Percentiles rank a stretch among this genome's conserved stretches.
Evolutionary conservation across 2,113 vertebrate species (phyloP).

Genomic region (Pangasianodon hypophthalmus): DNA sequence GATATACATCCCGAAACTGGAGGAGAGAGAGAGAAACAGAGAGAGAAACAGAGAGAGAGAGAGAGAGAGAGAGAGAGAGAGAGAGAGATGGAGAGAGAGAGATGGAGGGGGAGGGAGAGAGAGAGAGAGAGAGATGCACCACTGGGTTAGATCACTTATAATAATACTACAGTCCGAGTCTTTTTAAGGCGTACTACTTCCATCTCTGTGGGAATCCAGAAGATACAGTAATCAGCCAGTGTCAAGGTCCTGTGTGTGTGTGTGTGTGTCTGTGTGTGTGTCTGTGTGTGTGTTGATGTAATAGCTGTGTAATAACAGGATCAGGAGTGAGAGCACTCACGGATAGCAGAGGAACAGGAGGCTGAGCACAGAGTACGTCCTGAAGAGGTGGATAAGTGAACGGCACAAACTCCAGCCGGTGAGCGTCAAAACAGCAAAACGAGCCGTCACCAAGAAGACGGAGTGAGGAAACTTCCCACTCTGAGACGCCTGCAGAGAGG

Average conservation of each 20-base stretch:
- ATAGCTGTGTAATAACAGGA: not conserved
- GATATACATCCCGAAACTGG: conserved; percentile 97
- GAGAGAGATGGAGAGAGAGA: not conserved
- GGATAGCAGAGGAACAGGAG: conserved; percentile 98
- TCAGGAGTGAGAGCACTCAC: conserved; percentile 76
- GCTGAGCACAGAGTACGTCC: conserved; percentile 93
- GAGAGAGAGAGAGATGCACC: not conserved
- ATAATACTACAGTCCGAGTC: not conserved
- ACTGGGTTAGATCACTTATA: not conserved
- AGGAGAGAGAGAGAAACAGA: not conserved
- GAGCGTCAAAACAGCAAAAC: conserved; percentile 93
- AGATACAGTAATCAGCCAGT: not conserved
- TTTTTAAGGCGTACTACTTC: not conserved
- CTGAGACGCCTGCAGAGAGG: conserved; percentile 85
- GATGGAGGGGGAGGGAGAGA: not conserved
- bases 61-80: not conserved
- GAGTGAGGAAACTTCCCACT: conserved; percentile 92
- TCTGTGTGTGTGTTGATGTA: not conserved
- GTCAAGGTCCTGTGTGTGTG: not conserved
- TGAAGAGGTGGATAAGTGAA: conserved; percentile 94
- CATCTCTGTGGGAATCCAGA: not conserved
- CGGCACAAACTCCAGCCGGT: conserved; percentile 95
- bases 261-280: not conserved
- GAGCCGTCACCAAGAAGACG: conserved; percentile 86
- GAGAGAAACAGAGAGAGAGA: not conserved